Evolutionary conservation across 1,140 invertebrate species (phyloP).

Genomic region (Drosophila kepulauana): DNA sequence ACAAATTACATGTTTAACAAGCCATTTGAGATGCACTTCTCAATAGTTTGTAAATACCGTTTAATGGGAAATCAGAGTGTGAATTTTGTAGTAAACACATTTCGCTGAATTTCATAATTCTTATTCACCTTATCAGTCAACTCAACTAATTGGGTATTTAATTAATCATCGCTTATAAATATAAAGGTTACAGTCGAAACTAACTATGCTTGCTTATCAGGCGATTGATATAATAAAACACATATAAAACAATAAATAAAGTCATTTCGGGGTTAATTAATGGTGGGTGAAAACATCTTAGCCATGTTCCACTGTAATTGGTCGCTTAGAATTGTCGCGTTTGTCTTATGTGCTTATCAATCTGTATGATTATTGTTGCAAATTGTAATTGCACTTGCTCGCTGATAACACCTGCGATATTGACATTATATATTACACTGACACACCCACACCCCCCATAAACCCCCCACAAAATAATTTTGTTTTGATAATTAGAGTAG

Average conservation of each 20-base stretch:
- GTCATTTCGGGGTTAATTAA: not conserved
- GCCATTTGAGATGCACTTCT: not conserved
- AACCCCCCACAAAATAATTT: not conserved
- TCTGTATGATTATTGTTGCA: not conserved
- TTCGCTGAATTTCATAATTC: not conserved
- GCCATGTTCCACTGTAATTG: not conserved
- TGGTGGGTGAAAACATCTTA: not conserved
- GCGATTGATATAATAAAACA: not conserved
- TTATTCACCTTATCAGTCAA: not conserved
- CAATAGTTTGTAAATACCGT: no score
- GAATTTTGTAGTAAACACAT: not conserved
- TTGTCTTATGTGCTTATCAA: not conserved
- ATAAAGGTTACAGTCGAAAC: not conserved
- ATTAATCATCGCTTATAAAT: not conserved
- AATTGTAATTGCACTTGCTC: slow-evolving; percentile 19
- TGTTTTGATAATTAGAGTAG: not conserved
- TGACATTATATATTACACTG: slow-evolving; percentile 11
- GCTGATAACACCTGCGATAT: slow-evolving; percentile 12
- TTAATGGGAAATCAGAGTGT: not conserved
- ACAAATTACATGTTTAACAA: not conserved
- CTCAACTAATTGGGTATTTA: not conserved
- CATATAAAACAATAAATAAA: not conserved
- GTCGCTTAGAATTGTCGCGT: not conserved
- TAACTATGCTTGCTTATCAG: not conserved
- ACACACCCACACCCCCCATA: not conserved